Percentiles rank a stretch among this genome's conserved stretches.
Conservation (phyloP, 2,113 vertebrate species). For the Saccopteryx leptura region DNA sequence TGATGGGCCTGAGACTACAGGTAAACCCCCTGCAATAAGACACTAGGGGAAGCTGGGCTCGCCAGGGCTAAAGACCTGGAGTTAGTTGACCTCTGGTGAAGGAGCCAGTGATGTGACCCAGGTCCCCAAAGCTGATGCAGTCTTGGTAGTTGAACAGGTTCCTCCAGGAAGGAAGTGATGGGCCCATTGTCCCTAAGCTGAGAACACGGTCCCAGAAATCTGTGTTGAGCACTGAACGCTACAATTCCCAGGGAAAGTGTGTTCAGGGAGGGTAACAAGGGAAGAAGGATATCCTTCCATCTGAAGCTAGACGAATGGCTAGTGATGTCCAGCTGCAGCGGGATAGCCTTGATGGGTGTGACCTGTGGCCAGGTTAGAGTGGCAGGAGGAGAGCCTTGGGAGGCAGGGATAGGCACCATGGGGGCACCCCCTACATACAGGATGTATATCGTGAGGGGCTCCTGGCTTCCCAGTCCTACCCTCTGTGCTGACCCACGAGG, state of each 20-base stretch:
- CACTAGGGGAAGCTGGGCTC: neutral
- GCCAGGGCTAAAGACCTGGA: neutral
- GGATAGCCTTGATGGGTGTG: neutral
- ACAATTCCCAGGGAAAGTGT: neutral
- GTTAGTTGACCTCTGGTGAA: neutral
- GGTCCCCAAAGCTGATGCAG: neutral
- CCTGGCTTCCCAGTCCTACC: neutral
- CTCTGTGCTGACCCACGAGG: neutral
- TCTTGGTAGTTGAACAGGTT: neutral
- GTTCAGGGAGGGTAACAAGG: neutral
- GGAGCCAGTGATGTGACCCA: neutral
- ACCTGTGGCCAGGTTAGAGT: neutral
- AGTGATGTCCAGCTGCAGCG: neutral
- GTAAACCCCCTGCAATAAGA: neutral
- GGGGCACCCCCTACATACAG: neutral
- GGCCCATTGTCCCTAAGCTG: neutral
- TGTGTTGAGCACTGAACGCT: neutral
- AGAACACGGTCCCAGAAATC: neutral
- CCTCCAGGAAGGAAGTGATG: neutral
- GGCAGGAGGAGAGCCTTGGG: neutral
- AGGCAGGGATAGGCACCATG: neutral
- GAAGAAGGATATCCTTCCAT: slow-evolving; percentile 6
- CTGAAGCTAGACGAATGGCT: neutral
- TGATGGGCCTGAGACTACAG: neutral
- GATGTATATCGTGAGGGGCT: neutral